These are phyloP conservation scores for Trissoscelio sp. DNA, from an alignment of 2,888 invertebrate genomes.

Conservation along the genomic window DNA sequence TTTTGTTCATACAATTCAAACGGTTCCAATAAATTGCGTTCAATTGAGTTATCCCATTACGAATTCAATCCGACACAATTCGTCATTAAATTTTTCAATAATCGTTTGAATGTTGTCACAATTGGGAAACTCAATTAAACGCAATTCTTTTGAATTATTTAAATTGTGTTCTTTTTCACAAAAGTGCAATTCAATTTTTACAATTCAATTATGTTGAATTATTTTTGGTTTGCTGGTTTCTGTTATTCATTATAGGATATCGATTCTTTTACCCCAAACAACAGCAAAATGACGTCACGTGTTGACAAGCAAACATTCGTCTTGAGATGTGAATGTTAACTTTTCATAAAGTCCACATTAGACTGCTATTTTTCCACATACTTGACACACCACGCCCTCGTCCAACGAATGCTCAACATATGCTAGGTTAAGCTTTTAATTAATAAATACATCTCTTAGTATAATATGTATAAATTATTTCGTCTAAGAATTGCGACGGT, in stretches of 20 bases:
- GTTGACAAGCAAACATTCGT: constrained; percentile 35
- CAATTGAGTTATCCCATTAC: too few species aligned
- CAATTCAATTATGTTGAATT: too few species aligned
- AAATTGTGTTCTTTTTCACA: too few species aligned
- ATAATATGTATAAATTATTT: constrained; percentile 80
- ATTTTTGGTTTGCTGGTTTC: too few species aligned
- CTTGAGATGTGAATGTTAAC: constrained; percentile 28
- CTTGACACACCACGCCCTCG: constrained; percentile 70
- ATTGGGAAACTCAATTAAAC: too few species aligned
- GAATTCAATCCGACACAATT: too few species aligned
- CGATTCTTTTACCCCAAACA: constrained; percentile 30
- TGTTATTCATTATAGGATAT: constrained; percentile 1
- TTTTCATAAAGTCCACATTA: constrained; percentile 23
- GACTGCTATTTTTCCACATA: constrained; percentile 33
- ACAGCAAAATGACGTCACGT: constrained; percentile 19
- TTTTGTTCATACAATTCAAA: too few species aligned
- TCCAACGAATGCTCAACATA: constrained; percentile 81
- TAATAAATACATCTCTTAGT: constrained; percentile 68
- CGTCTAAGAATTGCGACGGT: constrained; percentile 77
- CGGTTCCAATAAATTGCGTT: too few species aligned
- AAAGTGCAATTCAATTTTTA: too few species aligned
- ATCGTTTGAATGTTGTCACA: too few species aligned
- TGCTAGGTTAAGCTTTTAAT: constrained; percentile 79
- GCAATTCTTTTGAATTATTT: too few species aligned
- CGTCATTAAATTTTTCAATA: too few species aligned